A percentile compares a stretch with the other conserved stretches of the same genome.
Evolutionary conservation across 1,140 invertebrate species (phyloP).

Genomic region (Leguminivora glycinivorella): DNA sequence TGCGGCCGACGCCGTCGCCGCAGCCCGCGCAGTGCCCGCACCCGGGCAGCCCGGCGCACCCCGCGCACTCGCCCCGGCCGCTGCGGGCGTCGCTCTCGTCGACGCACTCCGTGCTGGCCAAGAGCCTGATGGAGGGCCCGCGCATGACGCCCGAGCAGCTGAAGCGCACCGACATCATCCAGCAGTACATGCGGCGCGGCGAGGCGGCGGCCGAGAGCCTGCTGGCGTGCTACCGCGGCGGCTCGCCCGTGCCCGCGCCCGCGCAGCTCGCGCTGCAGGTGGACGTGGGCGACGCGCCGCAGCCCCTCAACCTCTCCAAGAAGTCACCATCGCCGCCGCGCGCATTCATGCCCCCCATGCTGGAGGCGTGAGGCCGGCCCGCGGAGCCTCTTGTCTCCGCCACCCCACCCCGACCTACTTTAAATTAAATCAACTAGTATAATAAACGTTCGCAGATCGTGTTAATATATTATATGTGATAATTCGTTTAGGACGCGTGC

Average conservation of each 20-base stretch:
- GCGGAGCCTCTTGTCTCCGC: slow-evolving; percentile 73
- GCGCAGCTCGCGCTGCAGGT: slow-evolving; percentile 84
- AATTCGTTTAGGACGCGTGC: slow-evolving; percentile 77
- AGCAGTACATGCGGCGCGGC: slow-evolving; percentile 92
- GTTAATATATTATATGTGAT: slow-evolving; percentile 80
- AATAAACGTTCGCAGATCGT: slow-evolving; percentile 76
- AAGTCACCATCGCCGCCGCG: slow-evolving; percentile 88
- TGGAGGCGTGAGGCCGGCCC: slow-evolving; percentile 80
- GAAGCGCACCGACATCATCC: slow-evolving; percentile 92
- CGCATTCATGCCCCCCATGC: slow-evolving; percentile 78
- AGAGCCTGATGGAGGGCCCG: slow-evolving; percentile 92
- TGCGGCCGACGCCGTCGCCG: slow-evolving; percentile 54
- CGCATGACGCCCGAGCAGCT: slow-evolving; percentile 93
- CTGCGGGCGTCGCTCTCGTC: slow-evolving; percentile 83
- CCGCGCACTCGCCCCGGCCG: slow-evolving; percentile 73
- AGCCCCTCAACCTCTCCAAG: slow-evolving; percentile 92
- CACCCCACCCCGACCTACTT: slow-evolving; percentile 74
- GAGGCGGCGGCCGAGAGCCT: slow-evolving; percentile 68
- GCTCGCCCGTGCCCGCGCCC: slow-evolving; percentile 71
- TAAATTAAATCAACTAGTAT: slow-evolving; percentile 77
- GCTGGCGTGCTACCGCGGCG: slow-evolving; percentile 65
- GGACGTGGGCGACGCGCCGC: slow-evolving; percentile 89
- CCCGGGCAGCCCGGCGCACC: slow-evolving; percentile 75
- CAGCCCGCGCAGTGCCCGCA: slow-evolving; percentile 74
- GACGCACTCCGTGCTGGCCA: slow-evolving; percentile 92